Conservation (phyloP, 2,113 vertebrate species). For the Carlito syrichta region DNA sequence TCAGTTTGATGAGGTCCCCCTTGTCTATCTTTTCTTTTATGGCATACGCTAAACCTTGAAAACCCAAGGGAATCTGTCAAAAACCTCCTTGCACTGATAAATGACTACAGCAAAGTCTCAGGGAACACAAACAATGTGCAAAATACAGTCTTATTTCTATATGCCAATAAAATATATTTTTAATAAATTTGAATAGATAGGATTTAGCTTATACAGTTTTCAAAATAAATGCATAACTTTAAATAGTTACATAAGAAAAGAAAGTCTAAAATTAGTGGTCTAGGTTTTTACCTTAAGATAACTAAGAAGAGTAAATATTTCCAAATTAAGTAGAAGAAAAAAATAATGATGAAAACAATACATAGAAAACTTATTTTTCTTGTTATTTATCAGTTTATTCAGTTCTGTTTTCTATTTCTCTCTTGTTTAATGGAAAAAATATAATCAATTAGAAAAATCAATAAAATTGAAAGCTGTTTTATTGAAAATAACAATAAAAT, state of each 20-base stretch:
- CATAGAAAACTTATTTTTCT: neutral
- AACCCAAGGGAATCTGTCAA: too few relatives aligned
- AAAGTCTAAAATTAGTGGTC: neutral
- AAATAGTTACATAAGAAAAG: neutral
- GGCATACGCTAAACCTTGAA: too few relatives aligned
- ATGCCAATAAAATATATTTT: neutral
- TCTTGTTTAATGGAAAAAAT: neutral
- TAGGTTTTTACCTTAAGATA: neutral
- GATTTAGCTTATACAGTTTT: neutral
- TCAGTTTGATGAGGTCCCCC: too few relatives aligned
- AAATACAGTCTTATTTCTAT: too few relatives aligned
- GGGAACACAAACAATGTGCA: too few relatives aligned
- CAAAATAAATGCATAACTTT: neutral
- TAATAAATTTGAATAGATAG: neutral
- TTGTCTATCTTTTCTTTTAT: too few relatives aligned
- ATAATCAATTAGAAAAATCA: neutral
- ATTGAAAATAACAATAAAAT: neutral
- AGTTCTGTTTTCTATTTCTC: neutral
- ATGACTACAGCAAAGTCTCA: too few relatives aligned
- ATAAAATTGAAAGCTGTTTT: neutral
- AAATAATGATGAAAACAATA: neutral
- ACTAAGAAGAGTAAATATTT: neutral
- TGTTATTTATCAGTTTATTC: neutral
- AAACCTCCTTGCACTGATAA: too few relatives aligned
- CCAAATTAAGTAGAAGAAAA: neutral